Percentiles rank a stretch among this genome's conserved stretches.
Conservation (phyloP, 2,113 vertebrate species). For the Fregata magnificens region DNA sequence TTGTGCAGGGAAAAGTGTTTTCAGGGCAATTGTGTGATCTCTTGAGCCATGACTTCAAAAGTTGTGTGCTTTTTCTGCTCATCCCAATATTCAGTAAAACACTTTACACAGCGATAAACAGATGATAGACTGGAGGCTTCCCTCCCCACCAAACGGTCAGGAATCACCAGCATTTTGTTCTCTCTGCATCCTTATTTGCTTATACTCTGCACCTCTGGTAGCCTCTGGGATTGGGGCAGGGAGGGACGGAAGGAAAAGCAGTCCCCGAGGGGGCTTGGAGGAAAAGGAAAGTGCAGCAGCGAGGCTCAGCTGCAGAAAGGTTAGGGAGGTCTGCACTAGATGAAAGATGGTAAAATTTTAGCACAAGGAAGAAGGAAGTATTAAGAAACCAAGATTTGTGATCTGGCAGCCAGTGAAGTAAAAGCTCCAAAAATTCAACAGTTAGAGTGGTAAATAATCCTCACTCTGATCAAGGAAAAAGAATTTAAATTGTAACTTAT, state of each 20-base stretch:
- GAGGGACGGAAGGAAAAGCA: background rate
- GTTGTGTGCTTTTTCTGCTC: fast-evolving
- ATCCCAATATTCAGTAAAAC: background rate
- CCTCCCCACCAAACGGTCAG: background rate
- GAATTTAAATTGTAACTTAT: background rate
- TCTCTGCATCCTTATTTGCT: background rate
- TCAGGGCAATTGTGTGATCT: background rate
- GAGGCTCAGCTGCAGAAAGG: background rate
- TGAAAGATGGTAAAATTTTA: background rate
- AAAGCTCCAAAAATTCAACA: background rate
- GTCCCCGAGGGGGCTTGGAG: fast-evolving
- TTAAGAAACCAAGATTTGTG: background rate
- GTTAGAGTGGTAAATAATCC: background rate
- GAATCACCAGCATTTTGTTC: background rate
- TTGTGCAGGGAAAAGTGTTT: background rate
- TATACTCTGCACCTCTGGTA: background rate
- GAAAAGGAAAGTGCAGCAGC: background rate
- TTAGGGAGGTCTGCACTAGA: background rate
- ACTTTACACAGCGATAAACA: background rate
- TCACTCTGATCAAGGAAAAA: background rate
- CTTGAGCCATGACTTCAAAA: background rate
- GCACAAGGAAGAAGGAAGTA: background rate
- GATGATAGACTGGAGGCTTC: background rate
- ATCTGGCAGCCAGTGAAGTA: background rate
- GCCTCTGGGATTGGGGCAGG: background rate